Evolutionary conservation across 2,888 invertebrate genomes (phyloP).

Genomic region (Thymelicus sylvestris): DNA sequence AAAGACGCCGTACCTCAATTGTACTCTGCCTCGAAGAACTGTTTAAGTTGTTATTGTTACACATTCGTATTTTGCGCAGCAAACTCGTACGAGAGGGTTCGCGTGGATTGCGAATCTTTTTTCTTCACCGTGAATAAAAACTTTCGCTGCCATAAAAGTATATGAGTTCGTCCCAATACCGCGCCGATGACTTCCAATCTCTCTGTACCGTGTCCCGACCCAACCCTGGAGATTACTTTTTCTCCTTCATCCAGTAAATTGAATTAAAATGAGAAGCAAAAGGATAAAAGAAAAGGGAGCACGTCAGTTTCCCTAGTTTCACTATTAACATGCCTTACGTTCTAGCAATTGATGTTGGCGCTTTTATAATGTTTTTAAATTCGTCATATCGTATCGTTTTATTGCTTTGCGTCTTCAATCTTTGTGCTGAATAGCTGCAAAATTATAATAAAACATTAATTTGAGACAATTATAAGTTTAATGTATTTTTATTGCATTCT

Average conservation of each 20-base stretch:
- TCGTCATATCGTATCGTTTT: no score
- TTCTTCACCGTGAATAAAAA: constrained; percentile 78
- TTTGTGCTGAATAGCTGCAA: no score
- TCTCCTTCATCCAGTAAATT: constrained; percentile 81
- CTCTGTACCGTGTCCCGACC: constrained; percentile 77
- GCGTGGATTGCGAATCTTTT: constrained; percentile 73
- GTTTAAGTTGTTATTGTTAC: constrained; percentile 32
- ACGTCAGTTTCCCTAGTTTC: constrained; percentile 67
- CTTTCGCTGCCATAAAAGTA: constrained; percentile 80
- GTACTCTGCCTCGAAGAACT: constrained; percentile 1
- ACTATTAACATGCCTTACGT: constrained; percentile 52
- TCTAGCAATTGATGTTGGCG: constrained; percentile 10
- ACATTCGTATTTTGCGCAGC: constrained; percentile 41
- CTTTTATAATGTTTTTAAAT: not conserved
- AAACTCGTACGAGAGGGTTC: constrained; percentile 56
- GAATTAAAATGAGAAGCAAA: constrained; percentile 82
- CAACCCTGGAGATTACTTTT: constrained; percentile 82
- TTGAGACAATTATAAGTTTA: no score
- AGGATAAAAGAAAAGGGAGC: constrained; percentile 77
- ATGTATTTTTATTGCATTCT: no score
- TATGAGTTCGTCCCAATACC: constrained; percentile 83
- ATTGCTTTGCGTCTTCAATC: no score
- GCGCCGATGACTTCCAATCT: constrained; percentile 82
- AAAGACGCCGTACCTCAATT: constrained; percentile 10
- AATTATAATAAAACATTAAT: no score